These are phyloP conservation scores for Yponomeuta evonymella DNA, from an alignment of 2,888 invertebrate species.

Conservation along the genomic window DNA sequence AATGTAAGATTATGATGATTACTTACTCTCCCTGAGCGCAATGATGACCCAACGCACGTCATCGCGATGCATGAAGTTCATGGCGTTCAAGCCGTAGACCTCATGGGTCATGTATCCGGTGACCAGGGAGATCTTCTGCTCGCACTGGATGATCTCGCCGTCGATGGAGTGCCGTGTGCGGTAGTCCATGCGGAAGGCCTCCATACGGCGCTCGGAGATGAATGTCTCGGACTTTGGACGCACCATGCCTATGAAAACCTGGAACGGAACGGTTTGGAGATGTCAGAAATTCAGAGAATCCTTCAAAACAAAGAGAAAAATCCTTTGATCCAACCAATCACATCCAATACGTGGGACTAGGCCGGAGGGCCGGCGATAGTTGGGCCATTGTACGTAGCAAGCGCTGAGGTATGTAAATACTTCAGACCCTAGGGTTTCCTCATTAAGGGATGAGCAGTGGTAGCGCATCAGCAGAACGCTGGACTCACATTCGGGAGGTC, in stretches of 20 bases:
- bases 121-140: slow-evolving; percentile 91
- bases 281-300: neutral
- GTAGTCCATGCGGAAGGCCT: slow-evolving; percentile 83
- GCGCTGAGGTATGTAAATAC: too few relatives aligned
- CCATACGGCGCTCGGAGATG: slow-evolving; percentile 50
- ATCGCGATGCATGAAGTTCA: slow-evolving; percentile 91
- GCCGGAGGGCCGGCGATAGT: too few relatives aligned
- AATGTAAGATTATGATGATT: neutral
- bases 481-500: too few relatives aligned
- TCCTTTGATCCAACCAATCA: too few relatives aligned
- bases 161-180: slow-evolving; percentile 91
- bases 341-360: too few relatives aligned
- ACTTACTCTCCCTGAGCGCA: slow-evolving; percentile 84
- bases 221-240: slow-evolving; percentile 79
- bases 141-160: slow-evolving; percentile 90
- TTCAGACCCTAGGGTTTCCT: too few relatives aligned
- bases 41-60: slow-evolving; percentile 92
- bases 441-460: too few relatives aligned
- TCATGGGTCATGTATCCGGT: slow-evolving; percentile 93
- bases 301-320: too few relatives aligned
- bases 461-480: too few relatives aligned
- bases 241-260: slow-evolving; percentile 82
- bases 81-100: slow-evolving; percentile 89
- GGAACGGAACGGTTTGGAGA: slow-evolving; percentile 23
- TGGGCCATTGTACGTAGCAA: too few relatives aligned